Percentiles rank a stretch among this genome's conserved stretches.
Conservation (phyloP, 2,797 vertebrate species). For the Sebastes cheni region DNA sequence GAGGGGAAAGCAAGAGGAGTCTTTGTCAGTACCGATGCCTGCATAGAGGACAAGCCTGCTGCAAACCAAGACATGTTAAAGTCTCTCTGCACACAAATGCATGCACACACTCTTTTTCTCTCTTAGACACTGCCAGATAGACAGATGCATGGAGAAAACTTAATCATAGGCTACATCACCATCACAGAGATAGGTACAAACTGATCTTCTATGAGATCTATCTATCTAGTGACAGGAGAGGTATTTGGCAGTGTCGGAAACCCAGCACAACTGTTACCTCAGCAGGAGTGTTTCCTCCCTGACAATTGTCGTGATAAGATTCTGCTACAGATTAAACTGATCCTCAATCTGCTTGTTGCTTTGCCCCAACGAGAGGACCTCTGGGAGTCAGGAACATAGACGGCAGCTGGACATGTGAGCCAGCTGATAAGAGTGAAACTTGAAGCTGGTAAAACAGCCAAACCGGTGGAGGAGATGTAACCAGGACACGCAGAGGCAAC, state of each 20-base stretch:
- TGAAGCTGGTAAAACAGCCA: slow-evolving; percentile 62
- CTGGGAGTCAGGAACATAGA: slow-evolving; percentile 25
- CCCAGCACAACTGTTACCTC: slow-evolving; percentile 6
- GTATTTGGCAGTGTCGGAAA: neutral
- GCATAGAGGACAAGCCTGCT: neutral
- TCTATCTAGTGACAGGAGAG: neutral
- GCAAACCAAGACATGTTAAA: slow-evolving; percentile 15
- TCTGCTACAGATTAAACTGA: slow-evolving; percentile 40
- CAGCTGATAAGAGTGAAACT: slow-evolving; percentile 78
- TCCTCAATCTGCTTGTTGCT: slow-evolving; percentile 26
- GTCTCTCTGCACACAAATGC: neutral
- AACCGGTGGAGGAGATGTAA: slow-evolving; percentile 50
- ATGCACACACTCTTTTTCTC: neutral
- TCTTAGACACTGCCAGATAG: neutral
- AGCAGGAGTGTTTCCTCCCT: slow-evolving; percentile 34
- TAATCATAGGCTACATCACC: neutral
- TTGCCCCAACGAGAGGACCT: slow-evolving; percentile 12
- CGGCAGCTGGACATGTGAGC: slow-evolving; percentile 64
- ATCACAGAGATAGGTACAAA: neutral
- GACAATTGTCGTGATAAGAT: slow-evolving; percentile 42
- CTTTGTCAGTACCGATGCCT: neutral
- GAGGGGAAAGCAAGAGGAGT: neutral
- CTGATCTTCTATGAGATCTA: neutral
- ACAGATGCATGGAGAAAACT: neutral
- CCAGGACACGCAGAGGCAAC: slow-evolving; percentile 49